Conservation (phyloP, 2,113 vertebrate genomes). For the Mobula hypostoma region DNA sequence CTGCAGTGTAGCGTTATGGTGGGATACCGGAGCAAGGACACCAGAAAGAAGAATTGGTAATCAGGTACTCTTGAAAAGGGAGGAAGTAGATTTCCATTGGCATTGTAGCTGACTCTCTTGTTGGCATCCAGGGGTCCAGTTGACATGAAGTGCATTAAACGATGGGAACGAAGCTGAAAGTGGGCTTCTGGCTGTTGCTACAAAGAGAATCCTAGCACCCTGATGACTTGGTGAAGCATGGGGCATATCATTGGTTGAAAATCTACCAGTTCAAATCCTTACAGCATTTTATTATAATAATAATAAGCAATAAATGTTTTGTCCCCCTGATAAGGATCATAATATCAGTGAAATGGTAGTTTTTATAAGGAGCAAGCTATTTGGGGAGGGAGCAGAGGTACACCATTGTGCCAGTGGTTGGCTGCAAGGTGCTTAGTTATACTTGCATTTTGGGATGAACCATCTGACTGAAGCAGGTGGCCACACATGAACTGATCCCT, state of each 20-base stretch:
- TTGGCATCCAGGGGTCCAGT: neutral
- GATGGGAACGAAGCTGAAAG: neutral
- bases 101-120: neutral
- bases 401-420: neutral
- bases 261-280: neutral
- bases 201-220: neutral
- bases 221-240: neutral
- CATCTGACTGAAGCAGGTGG: neutral
- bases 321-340: neutral
- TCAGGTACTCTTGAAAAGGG: neutral
- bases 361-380: neutral
- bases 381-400: neutral
- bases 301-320: no score
- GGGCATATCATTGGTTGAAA: neutral
- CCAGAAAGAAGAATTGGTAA: neutral
- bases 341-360: neutral
- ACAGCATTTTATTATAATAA: no score
- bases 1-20: neutral
- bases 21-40: neutral
- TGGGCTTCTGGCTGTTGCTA: neutral
- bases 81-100: neutral
- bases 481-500: no score
- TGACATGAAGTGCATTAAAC: neutral
- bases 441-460: neutral
- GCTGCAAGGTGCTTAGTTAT: no score